phyloP scores from a whole-genome alignment of 2,888 invertebrate species.

The Slavum lentiscoides region DNA sequence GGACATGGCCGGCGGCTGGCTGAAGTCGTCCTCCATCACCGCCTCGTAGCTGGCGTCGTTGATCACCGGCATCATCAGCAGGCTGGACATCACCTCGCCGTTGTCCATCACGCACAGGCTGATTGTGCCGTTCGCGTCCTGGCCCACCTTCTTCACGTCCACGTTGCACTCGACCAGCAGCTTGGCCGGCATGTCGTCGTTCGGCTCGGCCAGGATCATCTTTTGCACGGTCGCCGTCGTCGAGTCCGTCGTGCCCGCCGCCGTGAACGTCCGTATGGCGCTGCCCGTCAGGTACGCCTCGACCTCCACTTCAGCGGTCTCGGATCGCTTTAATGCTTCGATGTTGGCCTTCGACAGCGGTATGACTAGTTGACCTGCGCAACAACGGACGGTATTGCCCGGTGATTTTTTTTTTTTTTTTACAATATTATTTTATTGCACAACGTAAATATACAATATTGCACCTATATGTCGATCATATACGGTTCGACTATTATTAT shows the following conservation, averaged over 20 bases:
- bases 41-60: slow-evolving; percentile 53
- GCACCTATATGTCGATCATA: background rate
- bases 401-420: too few species aligned
- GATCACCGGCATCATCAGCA: slow-evolving; percentile 53
- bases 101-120: slow-evolving; percentile 55
- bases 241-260: slow-evolving; percentile 28
- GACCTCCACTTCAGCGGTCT: slow-evolving; percentile 54
- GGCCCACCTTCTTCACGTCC: slow-evolving; percentile 53
- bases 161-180: slow-evolving; percentile 54
- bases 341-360: slow-evolving; percentile 55
- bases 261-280: slow-evolving; percentile 53
- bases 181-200: slow-evolving; percentile 54
- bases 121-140: slow-evolving; percentile 54
- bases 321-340: slow-evolving; percentile 49
- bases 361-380: slow-evolving; percentile 53
- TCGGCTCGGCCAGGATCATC: slow-evolving; percentile 51
- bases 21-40: slow-evolving; percentile 53
- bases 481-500: too few species aligned
- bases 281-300: slow-evolving; percentile 55
- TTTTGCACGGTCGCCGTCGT: slow-evolving; percentile 46
- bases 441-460: too few species aligned
- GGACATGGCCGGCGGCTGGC: slow-evolving; percentile 52
- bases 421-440: too few species aligned
- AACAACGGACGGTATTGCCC: background rate
- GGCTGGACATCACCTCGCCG: slow-evolving; percentile 54